Conservation (phyloP, 1,140 invertebrate species). For the Zelostemma sp. region DNA sequence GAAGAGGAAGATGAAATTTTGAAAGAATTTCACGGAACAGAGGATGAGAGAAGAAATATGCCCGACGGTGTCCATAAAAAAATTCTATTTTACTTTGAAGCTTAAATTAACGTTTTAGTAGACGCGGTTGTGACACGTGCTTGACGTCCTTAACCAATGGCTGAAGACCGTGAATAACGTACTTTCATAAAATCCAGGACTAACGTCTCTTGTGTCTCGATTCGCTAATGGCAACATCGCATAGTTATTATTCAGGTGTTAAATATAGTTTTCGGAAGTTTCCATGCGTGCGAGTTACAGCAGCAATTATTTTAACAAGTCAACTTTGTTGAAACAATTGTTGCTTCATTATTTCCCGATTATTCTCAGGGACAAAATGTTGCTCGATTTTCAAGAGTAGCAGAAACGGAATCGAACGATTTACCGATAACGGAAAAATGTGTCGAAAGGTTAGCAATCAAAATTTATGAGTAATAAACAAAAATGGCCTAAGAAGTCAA, state of each 20-base stretch:
- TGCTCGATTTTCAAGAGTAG: background rate
- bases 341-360: background rate
- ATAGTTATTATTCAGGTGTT: background rate
- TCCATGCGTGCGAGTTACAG: too few relatives aligned
- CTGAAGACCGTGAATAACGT: slow-evolving; percentile 1
- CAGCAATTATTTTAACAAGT: too few relatives aligned
- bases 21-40: background rate
- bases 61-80: background rate
- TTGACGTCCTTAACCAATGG: background rate
- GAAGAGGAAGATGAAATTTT: too few relatives aligned
- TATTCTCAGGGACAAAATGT: too few relatives aligned
- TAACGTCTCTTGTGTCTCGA: background rate
- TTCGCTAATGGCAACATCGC: background rate
- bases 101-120: too few relatives aligned
- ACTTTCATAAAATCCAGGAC: slow-evolving; percentile 4
- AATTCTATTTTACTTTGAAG: background rate
- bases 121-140: slow-evolving; percentile 1
- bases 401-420: too few relatives aligned
- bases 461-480: background rate
- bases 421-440: background rate
- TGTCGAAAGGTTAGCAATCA: background rate
- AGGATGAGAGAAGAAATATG: background rate
- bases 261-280: background rate
- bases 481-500: background rate
- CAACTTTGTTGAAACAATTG: background rate